A percentile compares a stretch with the other conserved stretches of the same genome.
phyloP scores from a whole-genome alignment of 2,113 vertebrate genomes.

The Centropristis striata region DNA sequence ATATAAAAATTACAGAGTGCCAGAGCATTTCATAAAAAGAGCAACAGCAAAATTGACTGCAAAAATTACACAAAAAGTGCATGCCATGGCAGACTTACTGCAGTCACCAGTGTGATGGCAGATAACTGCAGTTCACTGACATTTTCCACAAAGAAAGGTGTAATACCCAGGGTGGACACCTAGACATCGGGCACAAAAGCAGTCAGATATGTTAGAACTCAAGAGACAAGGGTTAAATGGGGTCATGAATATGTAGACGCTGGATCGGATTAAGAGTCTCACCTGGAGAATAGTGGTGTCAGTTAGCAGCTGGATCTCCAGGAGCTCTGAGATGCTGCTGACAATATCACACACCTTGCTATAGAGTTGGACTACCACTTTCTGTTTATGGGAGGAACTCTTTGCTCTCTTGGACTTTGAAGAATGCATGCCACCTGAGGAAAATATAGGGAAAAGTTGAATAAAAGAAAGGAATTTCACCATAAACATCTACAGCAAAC shows the following conservation, averaged over 20 bases:
- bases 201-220: neutral
- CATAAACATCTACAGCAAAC: neutral
- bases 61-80: neutral
- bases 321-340: constrained; percentile 92
- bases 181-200: constrained; percentile 60
- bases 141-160: constrained; percentile 99
- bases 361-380: constrained; percentile 95
- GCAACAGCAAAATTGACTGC: no score
- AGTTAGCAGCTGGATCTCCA: constrained; percentile 97
- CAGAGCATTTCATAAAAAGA: neutral
- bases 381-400: constrained; percentile 94
- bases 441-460: neutral
- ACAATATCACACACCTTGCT: constrained; percentile 98
- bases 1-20: neutral
- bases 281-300: constrained; percentile 99
- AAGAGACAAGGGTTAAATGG: neutral
- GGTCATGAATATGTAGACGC: neutral
- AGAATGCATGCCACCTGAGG: constrained; percentile 88
- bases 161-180: constrained; percentile 98
- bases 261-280: constrained; percentile 23
- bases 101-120: constrained; percentile 97
- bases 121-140: constrained; percentile 97
- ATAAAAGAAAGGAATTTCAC: neutral
- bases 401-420: constrained; percentile 97
- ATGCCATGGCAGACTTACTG: constrained; percentile 86